Percentiles rank a stretch among this genome's conserved stretches.
Conservation (phyloP, 1,140 invertebrate genomes). For the Lordiphosa clarofinis region DNA sequence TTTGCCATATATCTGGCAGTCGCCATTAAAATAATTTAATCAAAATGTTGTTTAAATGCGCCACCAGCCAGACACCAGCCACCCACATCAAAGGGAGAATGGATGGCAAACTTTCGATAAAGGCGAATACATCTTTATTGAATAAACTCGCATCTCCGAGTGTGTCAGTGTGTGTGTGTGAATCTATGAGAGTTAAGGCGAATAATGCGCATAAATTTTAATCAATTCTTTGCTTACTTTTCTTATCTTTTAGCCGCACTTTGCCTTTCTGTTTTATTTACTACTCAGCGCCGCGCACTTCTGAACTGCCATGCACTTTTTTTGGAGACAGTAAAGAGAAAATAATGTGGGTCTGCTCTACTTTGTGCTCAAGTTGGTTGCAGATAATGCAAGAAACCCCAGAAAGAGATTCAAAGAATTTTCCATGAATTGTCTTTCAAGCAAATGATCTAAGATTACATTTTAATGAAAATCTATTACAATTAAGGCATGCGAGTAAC, state of each 20-base stretch:
- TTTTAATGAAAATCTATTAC: no score
- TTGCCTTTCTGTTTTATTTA: constrained; percentile 67
- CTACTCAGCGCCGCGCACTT: constrained; percentile 32
- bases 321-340: neutral
- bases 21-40: constrained; percentile 77
- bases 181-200: constrained; percentile 12
- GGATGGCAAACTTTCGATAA: constrained; percentile 56
- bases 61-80: constrained; percentile 8
- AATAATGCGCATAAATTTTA: constrained; percentile 65
- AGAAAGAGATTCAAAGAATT: no score
- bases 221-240: constrained; percentile 73
- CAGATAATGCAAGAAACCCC: no score
- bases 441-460: no score
- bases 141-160: constrained; percentile 39
- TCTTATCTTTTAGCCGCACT: constrained; percentile 53
- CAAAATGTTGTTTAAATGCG: constrained; percentile 61
- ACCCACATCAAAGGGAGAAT: neutral
- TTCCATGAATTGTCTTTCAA: no score
- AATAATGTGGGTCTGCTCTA: neutral
- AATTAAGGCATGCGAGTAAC: no score
- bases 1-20: constrained; percentile 62
- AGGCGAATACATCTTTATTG: constrained; percentile 53
- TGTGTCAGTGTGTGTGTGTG: constrained; percentile 5
- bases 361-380: no score
- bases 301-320: constrained; percentile 47